These are phyloP conservation scores for Diachasmimorpha longicaudata DNA, from an alignment of 1,140 invertebrate species.

Conservation along the genomic window DNA sequence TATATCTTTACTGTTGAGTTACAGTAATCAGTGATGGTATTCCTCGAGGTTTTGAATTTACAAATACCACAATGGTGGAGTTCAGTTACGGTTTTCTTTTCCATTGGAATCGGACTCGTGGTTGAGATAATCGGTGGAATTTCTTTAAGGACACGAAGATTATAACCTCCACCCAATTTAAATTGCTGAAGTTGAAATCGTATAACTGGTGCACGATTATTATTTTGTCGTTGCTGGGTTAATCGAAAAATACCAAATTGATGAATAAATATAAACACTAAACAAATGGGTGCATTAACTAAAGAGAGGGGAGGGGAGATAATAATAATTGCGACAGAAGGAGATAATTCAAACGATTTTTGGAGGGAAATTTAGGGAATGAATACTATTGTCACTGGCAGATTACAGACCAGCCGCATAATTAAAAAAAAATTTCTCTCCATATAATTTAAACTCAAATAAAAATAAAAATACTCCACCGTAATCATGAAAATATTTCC, in stretches of 20 bases:
- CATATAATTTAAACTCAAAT: no score
- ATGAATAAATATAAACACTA: not conserved
- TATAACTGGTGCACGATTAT: constrained; percentile 9
- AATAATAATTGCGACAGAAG: no score
- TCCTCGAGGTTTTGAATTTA: not conserved
- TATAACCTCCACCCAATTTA: not conserved
- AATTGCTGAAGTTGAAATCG: not conserved
- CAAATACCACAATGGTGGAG: not conserved
- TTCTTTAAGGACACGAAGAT: constrained; percentile 8
- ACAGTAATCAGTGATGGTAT: not conserved
- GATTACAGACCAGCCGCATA: no score
- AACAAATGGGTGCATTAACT: not conserved
- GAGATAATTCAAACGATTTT: no score
- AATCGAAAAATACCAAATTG: constrained; percentile 12
- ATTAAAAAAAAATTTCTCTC: no score
- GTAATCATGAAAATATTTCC: not conserved
- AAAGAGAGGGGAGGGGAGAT: no score
- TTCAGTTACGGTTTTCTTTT: not conserved
- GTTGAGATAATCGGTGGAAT: constrained; percentile 6
- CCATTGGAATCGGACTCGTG: not conserved
- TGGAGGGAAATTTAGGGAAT: no score
- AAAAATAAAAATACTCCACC: not conserved
- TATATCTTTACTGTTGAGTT: not conserved
- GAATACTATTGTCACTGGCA: no score
- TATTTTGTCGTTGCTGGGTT: constrained; percentile 8